Percentiles rank a stretch among this genome's conserved stretches.
Evolutionary conservation across 2,113 vertebrate species (phyloP).

Genomic region (Malurus melanocephalus): DNA sequence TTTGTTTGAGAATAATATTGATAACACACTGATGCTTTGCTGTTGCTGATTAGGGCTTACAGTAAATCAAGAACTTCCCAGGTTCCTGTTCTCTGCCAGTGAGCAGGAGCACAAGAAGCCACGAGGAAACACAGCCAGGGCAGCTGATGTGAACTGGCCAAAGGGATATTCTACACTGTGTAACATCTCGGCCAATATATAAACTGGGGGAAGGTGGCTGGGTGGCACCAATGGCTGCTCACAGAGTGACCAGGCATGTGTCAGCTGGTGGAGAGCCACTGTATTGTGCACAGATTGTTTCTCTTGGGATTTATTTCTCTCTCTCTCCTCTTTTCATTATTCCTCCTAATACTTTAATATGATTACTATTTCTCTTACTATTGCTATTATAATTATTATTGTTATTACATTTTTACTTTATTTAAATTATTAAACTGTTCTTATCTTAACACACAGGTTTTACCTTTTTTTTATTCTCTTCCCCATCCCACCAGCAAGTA

Average conservation of each 20-base stretch:
- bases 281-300: neutral
- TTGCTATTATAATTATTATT: neutral
- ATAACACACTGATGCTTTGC: neutral
- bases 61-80: neutral
- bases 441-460: accelerated
- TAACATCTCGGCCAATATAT: neutral
- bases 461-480: accelerated
- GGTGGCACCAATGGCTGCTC: accelerated
- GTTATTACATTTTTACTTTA: neutral
- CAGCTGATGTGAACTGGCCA: neutral
- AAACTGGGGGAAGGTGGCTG: neutral
- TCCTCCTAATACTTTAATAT: neutral
- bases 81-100: neutral
- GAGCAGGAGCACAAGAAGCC: neutral
- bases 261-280: neutral
- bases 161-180: neutral
- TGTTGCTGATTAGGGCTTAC: neutral
- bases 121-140: neutral
- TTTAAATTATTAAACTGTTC: neutral
- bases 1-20: neutral
- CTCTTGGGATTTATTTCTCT: neutral
- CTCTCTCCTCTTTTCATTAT: neutral
- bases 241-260: neutral
- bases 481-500: neutral
- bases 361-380: neutral